Base-by-base conservation (phyloP, 2,797 vertebrate genomes). In the Arnoldichthys spilopterus region DNA sequence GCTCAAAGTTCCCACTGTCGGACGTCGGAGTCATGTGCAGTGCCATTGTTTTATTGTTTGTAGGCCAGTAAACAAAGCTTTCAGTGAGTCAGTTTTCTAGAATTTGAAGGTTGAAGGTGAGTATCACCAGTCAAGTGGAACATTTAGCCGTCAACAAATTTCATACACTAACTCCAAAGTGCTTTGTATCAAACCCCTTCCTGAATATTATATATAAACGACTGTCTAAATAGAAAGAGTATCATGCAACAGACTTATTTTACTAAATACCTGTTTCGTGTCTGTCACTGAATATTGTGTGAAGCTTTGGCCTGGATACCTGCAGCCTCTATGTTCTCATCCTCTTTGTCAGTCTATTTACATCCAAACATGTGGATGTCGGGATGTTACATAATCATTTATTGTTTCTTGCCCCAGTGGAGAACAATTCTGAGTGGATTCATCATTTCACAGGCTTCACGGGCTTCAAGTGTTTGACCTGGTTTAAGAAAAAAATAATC, bases 41-140 rank as follows among this genome's bases (percentile, higher is more conserved):
- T 69, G 66, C 26, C 2, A 69, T 54, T 71, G 68, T 54, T 71
- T 32, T 54, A 54, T 54, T 54, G 68, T 54, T 71, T 53, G 32
- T 26, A 54, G 47, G 18, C 20, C 47, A 70, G 47, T 53, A 70
- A 68, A 68, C 47, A 51, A 51, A 2, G 49, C 26, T 34, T 70
- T n/a, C 32, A 20, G 28, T 69, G 43, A 45, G 64, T 47, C 30
- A 9, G 64, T 45, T 49, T n/a, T 30, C 26, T 6, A 30, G 30
- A 16, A 47, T 20, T 34, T 68, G 16, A 24, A 28, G 40, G 26
- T 28, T 15, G 6, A 70, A 53, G 8, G 6, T 70, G 34, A 45
- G 37, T 34, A 43, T 66, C 22, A 15, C n/a, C n/a, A 66, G 34
- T 11, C 30, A 37, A 34, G 30, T 63, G 37, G 34, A 43, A 22